A percentile compares a stretch with the other conserved stretches of the same genome.
phyloP scores from a whole-genome alignment of 2,888 invertebrate genomes.

The Pseudanteris insignis region DNA sequence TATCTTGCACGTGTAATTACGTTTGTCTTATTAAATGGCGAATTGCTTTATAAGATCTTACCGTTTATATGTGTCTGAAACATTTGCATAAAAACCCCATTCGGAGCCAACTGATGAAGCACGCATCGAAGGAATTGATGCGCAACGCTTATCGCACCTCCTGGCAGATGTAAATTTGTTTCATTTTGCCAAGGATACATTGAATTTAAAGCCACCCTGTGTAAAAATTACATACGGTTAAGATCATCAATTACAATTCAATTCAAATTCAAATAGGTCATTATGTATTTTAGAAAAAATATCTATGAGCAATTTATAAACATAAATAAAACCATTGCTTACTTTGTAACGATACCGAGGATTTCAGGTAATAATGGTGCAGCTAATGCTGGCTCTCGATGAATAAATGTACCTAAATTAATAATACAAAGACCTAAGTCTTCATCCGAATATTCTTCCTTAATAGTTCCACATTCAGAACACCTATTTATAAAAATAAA shows the following conservation, averaged over 20 bases:
- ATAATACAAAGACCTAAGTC: slow-evolving; percentile 94
- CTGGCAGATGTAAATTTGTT: slow-evolving; percentile 87
- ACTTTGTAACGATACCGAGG: slow-evolving; percentile 88
- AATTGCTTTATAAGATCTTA: slow-evolving; percentile 57
- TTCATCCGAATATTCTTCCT: slow-evolving; percentile 96
- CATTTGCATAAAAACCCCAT: slow-evolving; percentile 95
- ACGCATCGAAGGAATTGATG: slow-evolving; percentile 97
- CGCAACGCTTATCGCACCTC: slow-evolving; percentile 94
- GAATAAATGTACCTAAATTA: slow-evolving; percentile 93
- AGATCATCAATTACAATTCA: slow-evolving; percentile 2
- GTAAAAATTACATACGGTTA: slow-evolving; percentile 30
- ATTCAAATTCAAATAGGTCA: no score
- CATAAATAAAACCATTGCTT: slow-evolving; percentile 28
- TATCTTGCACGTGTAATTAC: no score
- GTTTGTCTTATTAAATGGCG: slow-evolving; percentile 6
- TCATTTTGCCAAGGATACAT: slow-evolving; percentile 91
- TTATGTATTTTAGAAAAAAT: no score
- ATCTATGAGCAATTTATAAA: no score
- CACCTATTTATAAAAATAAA: slow-evolving; percentile 68
- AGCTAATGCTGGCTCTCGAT: slow-evolving; percentile 94
- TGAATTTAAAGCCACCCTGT: slow-evolving; percentile 78
- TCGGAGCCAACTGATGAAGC: slow-evolving; percentile 94
- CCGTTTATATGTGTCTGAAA: slow-evolving; percentile 90
- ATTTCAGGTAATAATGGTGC: slow-evolving; percentile 93
- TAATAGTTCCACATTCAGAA: slow-evolving; percentile 87